Base-by-base conservation (phyloP, 1,140 invertebrate species). In the Diploscapter pachys region DNA sequence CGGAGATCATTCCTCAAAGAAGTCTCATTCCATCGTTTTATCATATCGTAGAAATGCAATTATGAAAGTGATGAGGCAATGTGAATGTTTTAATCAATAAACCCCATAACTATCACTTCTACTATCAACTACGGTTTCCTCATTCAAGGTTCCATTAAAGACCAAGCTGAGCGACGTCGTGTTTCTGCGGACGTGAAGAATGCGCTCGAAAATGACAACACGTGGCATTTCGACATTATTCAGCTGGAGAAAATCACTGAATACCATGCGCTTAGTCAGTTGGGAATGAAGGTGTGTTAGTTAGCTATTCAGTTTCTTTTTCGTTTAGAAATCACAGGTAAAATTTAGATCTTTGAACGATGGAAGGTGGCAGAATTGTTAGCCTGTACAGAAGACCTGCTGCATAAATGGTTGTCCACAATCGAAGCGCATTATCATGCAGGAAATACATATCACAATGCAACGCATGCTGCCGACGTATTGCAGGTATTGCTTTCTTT, bases 211-310 rank as follows among this genome's bases (percentile, higher is more conserved):
- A 91, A 89, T 65, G 91, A 93, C 80, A 86, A 92, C 49, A 89
- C 90, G 49, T 98, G 95, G 95, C 91, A 93, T 81, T 97, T 97
- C 87, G 92, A 98, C 87, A 93, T 98, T 81, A 93, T 98, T 84
- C 90, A 91, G 76, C 88, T 98, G 5, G 95, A 98, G 87, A 90
- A 92, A 73, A 86, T 95, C 57, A 93, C 93, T 0, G 91, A 92
- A 56, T 80, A 86, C 63, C 82, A 82, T 59, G 81, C 84, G 50
- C 55, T 85, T n/a, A 71, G 70, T 50, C 82, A 85, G 66, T 63
- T 84, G 8, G 83, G 83, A 4, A 63, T 80, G 11, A 84, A 84
- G 78, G 82, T 82, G 13, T 57, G 48, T 31, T 31, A 31, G 31
- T 31, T 31, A 31, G 31, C 31, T 31, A 31, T 31, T 31, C 31